Percentiles rank a stretch among this genome's conserved stretches.
Conservation (phyloP, 2,888 invertebrate species). For the Sphecodes monilicornis region DNA sequence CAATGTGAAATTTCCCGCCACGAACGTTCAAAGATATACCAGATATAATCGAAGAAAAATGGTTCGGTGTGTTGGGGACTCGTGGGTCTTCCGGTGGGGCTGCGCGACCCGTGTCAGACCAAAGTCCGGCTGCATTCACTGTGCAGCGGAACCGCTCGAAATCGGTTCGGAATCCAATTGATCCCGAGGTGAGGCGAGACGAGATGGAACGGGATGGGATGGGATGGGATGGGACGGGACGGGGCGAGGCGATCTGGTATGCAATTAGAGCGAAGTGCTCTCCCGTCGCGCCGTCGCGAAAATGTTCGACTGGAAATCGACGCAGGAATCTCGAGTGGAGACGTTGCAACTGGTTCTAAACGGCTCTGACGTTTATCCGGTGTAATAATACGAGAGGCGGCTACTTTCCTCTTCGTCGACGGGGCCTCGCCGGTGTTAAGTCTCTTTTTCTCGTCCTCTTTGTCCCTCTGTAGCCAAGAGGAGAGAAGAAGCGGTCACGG, state of each 20-base stretch:
- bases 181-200: background rate
- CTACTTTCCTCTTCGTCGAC: slow-evolving; percentile 27
- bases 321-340: slow-evolving; percentile 53
- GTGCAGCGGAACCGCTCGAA: slow-evolving; percentile 1
- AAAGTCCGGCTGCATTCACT: slow-evolving; percentile 30
- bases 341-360: slow-evolving; percentile 56
- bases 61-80: background rate
- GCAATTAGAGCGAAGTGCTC: slow-evolving; percentile 34
- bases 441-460: slow-evolving; percentile 40
- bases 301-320: slow-evolving; percentile 41
- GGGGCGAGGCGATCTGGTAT: slow-evolving; percentile 8
- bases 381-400: slow-evolving; percentile 33
- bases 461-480: slow-evolving; percentile 6
- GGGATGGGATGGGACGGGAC: background rate
- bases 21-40: background rate
- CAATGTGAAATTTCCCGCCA: background rate
- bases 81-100: background rate
- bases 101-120: slow-evolving; percentile 19
- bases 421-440: background rate
- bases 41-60: background rate
- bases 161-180: slow-evolving; percentile 9
- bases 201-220: background rate
- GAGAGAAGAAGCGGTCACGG: slow-evolving; percentile 54
- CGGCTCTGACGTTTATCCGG: slow-evolving; percentile 41
- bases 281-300: slow-evolving; percentile 20